Conservation (phyloP, 1,140 invertebrate genomes). For the Sitophilus oryzae region DNA sequence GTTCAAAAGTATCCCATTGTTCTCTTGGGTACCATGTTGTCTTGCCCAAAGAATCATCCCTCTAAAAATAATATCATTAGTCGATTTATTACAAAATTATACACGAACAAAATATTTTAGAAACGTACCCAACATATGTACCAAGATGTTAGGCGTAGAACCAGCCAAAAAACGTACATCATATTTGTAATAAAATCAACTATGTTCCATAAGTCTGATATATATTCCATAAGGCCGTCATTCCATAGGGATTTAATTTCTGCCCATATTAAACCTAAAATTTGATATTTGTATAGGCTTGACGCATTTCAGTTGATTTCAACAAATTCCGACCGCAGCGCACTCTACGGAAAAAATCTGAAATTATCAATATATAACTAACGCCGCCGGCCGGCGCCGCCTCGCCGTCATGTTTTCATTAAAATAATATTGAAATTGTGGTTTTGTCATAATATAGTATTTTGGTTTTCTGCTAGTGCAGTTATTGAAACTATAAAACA, state of each 20-base stretch:
- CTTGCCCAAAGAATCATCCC: conserved; percentile 27
- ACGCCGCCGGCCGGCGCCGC: too few species aligned
- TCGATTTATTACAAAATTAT: too few species aligned
- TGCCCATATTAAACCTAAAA: conserved; percentile 78
- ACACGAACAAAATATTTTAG: neutral
- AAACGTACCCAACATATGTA: conserved; percentile 66
- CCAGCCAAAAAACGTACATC: conserved; percentile 89
- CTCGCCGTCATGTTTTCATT: too few species aligned
- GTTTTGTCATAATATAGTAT: too few species aligned
- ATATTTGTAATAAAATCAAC: conserved; percentile 93
- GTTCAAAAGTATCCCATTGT: conserved; percentile 89
- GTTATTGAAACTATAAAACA: too few species aligned
- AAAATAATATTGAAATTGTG: too few species aligned
- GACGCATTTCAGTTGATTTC: too few species aligned
- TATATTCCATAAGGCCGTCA: conserved; percentile 82
- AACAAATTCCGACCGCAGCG: too few species aligned
- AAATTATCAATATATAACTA: too few species aligned
- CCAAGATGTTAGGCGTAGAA: conserved; percentile 68
- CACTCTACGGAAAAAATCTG: too few species aligned
- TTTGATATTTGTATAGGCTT: conserved; percentile 4
- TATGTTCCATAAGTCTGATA: conserved; percentile 94
- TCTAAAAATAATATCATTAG: conserved; percentile 17
- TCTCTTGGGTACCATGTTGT: conserved; percentile 50
- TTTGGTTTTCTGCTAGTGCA: too few species aligned
- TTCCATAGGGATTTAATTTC: conserved; percentile 84